These are phyloP conservation scores for Pampusana beccarii DNA, from an alignment of 2,113 vertebrate species.

Conservation along the genomic window DNA sequence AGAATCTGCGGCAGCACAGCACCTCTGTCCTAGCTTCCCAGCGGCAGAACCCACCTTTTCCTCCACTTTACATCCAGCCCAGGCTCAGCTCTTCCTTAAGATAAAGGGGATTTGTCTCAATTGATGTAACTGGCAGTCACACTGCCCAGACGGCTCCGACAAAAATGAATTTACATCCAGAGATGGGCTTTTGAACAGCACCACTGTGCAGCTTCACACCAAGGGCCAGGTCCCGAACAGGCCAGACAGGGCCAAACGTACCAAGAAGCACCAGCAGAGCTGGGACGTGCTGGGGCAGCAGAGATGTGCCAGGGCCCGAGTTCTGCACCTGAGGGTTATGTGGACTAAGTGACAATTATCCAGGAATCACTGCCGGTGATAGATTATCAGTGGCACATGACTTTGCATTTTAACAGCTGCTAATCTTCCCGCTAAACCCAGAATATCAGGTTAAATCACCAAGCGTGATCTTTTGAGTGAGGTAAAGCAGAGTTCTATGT, in stretches of 20 bases:
- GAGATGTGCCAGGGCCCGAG: no score
- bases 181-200: not conserved
- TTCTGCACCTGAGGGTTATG: no score
- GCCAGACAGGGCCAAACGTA: not conserved
- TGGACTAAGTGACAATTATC: not conserved
- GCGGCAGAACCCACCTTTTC: not conserved
- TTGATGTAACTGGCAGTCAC: not conserved
- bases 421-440: not conserved
- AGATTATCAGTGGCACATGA: not conserved
- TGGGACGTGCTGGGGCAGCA: no score
- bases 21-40: fast-evolving
- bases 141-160: not conserved
- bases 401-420: not conserved
- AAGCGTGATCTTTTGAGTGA: not conserved
- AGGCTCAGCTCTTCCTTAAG: not conserved
- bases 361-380: not conserved
- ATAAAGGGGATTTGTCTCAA: not conserved
- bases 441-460: not conserved
- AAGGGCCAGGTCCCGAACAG: fast-evolving
- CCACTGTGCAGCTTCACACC: fast-evolving
- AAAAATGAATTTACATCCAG: not conserved
- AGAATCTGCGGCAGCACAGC: fast-evolving
- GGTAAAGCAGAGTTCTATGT: not conserved
- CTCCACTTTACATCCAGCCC: not conserved
- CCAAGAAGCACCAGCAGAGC: not conserved